These are phyloP conservation scores for Poecile montanus DNA, from an alignment of 2,797 vertebrate species.

Conservation along the genomic window DNA sequence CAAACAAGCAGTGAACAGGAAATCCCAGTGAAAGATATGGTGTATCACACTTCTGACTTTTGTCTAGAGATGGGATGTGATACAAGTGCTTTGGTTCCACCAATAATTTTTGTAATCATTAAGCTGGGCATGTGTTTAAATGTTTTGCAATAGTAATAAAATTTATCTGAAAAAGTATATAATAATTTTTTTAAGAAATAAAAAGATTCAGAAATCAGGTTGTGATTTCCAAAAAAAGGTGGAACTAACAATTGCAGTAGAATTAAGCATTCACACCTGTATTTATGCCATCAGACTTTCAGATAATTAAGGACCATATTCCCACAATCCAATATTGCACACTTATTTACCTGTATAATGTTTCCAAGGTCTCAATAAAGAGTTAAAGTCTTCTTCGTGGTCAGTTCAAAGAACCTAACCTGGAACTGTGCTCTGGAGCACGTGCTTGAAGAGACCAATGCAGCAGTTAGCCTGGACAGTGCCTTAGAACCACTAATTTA, in stretches of 20 bases:
- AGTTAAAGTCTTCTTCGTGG: not conserved
- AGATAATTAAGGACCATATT: not conserved
- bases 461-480: not conserved
- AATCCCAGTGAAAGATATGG: not conserved
- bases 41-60: not conserved
- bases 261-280: not conserved
- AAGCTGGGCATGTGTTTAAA: not conserved
- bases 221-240: not conserved
- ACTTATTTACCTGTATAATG: not conserved
- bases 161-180: not conserved
- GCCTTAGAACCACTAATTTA: not conserved
- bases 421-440: not conserved
- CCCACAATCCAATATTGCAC: not conserved
- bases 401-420: not conserved
- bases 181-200: not conserved
- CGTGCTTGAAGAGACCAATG: not conserved
- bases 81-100: not conserved
- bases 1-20: not conserved
- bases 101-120: not conserved
- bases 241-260: not conserved
- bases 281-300: not conserved
- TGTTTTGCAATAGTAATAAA: not conserved
- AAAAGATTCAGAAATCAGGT: not conserved
- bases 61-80: not conserved
- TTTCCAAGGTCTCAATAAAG: not conserved